These are phyloP conservation scores for Meiosimyza decipiens DNA, from an alignment of 2,888 invertebrate species.

Conservation along the genomic window DNA sequence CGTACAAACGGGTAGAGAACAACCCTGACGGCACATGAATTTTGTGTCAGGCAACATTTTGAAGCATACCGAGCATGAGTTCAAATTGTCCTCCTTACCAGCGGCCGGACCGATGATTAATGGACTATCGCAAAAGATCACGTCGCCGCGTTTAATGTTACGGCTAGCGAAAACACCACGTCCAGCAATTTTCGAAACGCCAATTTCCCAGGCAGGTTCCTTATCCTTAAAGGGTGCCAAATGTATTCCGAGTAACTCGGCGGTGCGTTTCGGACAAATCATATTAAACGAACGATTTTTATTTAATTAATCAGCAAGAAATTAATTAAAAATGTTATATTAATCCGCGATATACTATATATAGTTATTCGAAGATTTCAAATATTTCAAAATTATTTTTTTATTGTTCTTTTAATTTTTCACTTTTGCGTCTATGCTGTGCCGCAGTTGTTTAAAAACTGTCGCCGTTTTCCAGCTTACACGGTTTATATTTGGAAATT, in stretches of 20 bases:
- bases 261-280: conserved; percentile 63
- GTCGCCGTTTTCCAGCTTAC: conserved; percentile 63
- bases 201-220: conserved; percentile 71
- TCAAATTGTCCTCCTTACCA: conserved; percentile 67
- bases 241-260: conserved; percentile 59
- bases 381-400: neutral
- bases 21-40: conserved; percentile 72
- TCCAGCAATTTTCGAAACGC: conserved; percentile 73
- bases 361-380: neutral
- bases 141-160: conserved; percentile 75
- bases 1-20: conserved; percentile 77
- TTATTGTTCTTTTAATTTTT: conserved; percentile 31
- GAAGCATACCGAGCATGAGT: conserved; percentile 76
- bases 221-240: conserved; percentile 61
- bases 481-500: conserved; percentile 59
- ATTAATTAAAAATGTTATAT: too few relatives aligned
- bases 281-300: conserved; percentile 43
- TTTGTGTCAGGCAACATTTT: conserved; percentile 67
- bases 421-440: conserved; percentile 49
- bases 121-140: conserved; percentile 79
- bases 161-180: conserved; percentile 78
- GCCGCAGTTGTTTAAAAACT: conserved; percentile 60
- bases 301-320: too few relatives aligned
- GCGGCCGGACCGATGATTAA: conserved; percentile 77
- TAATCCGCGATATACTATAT: neutral